Base-by-base conservation (phyloP, 2,113 vertebrate species). In the Mobula hypostoma region DNA sequence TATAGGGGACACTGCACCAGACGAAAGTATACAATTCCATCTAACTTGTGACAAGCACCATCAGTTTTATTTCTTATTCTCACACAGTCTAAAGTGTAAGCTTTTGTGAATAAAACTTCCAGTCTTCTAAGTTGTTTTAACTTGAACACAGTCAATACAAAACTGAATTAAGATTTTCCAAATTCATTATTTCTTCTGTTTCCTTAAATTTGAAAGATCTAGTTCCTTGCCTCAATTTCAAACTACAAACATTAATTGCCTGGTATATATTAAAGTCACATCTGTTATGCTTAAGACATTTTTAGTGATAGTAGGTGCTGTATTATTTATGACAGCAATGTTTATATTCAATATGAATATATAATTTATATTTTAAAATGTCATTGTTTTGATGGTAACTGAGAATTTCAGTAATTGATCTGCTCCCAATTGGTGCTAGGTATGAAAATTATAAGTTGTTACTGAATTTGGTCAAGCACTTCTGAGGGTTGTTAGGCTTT, bases 311-410 rank as follows among this genome's bases (percentile, higher is more conserved):
- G 58, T 66, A 88, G 85, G 4, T 61, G 27, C 27, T 6, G 58
- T 66, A 66, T 63, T 63, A 88, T 88, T 66, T 32, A 88, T 32
- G 27, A 63, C 48, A 83, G 24, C 14, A 63, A 15, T 17, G 15
- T 88, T 88, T 88, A 61, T 17, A 32, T 88, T 88, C 85, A 66
- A 66, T 63, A 5, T 17, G 29, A 88, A 63, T 17, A 66, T 29
- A 32, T n/a, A 88, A 88, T 88, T 63, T 63, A 88, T 88, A 27
- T 11, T 11, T 27, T 12, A 66, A 88, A 66, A 11, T 14, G 29
- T 87, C 83, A 87, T 66, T 66, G 85, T 88, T 88, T 88, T 88
- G 58, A 17, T 88, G n/a, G n/a, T 63, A 63, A 66, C 12, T 88
- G 83, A 88, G n/a, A 63, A 27, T 29, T 88, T 88, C 85, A 88